Evolutionary conservation across 2,888 invertebrate genomes (phyloP), one percentile per base, ranked within the genome.

Genomic region (Eustalomyia histrio): DNA sequence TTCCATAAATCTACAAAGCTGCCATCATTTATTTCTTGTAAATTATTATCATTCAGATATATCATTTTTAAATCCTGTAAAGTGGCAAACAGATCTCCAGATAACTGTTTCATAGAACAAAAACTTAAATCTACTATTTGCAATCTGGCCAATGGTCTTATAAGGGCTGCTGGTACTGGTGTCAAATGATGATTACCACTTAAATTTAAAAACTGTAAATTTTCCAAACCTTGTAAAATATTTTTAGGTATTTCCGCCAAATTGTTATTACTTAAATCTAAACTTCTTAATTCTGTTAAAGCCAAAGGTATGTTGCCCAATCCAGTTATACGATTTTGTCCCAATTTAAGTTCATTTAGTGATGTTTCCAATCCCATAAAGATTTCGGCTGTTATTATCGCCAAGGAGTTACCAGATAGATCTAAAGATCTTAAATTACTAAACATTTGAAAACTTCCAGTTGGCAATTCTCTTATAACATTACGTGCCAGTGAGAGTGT

Each of bases 391-490:
- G 93, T 93, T 65, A 96, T 92, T 16, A 92, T 92, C 18, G 94
- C 93, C 65, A 96, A 90, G 76, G 96, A 93, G 88, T 97, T 97
- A 29, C 96, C 95, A 24, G 95, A 95, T 39, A 97, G 91, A 87
- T 97, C 96, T 83, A 97, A 92, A 84, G 93, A 92, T 80, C 89
- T 87, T 61, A 97, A 91, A 83, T 93, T 93, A 87, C 94, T 94
- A 88, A 96, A 96, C 88, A 95, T 94, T 86, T 94, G 94, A 88
- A 97, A 97, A 1, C 96, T 94, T 24, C 94, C 94, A 0, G 94
- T 89, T 0, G 97, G 97, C 76, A 97, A 92, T 91, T 97, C 97
- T 64, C 97, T 92, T 47, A 97, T 95, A 2, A 97, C 94, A 89
- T 97, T 97, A 82, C 95, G 93, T 0, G 96, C 94, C 35, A 97